Evolutionary conservation across 2,888 invertebrate genomes (phyloP).

Genomic region (Coelopa pilipes): DNA sequence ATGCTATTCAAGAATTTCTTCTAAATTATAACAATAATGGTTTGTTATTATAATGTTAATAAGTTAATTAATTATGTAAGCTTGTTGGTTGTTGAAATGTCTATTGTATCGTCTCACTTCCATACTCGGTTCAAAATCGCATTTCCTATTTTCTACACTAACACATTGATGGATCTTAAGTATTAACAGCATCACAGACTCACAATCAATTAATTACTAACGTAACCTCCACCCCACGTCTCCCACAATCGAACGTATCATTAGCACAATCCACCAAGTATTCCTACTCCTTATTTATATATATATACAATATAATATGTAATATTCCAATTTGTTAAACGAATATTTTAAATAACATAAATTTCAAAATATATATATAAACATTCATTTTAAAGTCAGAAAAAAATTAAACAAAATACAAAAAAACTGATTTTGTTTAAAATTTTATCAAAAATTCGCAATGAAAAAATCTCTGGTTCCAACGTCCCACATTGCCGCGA

Average conservation of each 20-base stretch:
- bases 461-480: conserved; percentile 22
- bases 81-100: conserved; percentile 19
- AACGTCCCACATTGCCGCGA: neutral
- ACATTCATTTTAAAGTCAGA: conserved; percentile 29
- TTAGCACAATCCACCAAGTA: neutral
- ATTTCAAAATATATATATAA: conserved; percentile 11
- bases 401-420: neutral
- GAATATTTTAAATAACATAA: neutral
- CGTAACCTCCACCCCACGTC: neutral
- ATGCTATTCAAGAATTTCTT: neutral
- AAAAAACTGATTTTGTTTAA: conserved; percentile 15
- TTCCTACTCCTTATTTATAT: conserved; percentile 17
- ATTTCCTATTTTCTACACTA: neutral
- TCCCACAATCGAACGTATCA: neutral
- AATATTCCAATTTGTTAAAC: conserved; percentile 10
- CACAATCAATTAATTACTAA: neutral
- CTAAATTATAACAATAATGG: conserved; percentile 4
- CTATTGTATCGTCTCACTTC: neutral
- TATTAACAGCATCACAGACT: neutral
- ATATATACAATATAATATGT: neutral
- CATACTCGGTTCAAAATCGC: neutral
- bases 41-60: neutral
- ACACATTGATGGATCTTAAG: neutral
- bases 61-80: conserved; percentile 1
- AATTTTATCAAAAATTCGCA: conserved; percentile 28